Evolutionary conservation across 2,113 vertebrate species (phyloP), one percentile per base, ranked within the genome.

Genomic region (Boleophthalmus pectinirostris): DNA sequence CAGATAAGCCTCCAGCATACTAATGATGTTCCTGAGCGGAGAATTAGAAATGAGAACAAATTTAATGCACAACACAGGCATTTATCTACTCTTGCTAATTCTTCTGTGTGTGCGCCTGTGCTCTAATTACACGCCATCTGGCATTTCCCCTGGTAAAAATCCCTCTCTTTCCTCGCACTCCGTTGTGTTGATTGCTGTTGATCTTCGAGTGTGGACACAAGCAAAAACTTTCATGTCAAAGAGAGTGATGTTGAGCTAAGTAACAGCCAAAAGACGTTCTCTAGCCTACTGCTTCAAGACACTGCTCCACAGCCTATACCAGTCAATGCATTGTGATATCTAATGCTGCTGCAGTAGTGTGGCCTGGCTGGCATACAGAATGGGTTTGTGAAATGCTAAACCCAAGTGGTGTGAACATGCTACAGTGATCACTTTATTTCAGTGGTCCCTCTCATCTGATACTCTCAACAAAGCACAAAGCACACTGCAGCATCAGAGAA

Each of bases 121-220:
- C 84, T 87, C 88, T 89, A 90, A 92, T 90, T 90, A 90, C 88
- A 87, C 81, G 68, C 91, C 91, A 92, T 92, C 88, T 91, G 90
- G 85, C 87, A 81, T 86, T 89, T 81, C 84, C 88, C 87, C 84
- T 87, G 86, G 85, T 88, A 75, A 85, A 87, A 89, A 83, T 90
- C 74, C 82, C 84, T 83, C 82, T 85, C 86, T 85, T 86, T 80
- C 80, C 72, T 87, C 86, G 85, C 89, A 87, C 85, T 86, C 82
- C 47, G 72, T 61, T 58, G 79, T 75, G 85, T 87, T 86, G 85
- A 89, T 86, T 84, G 85, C 87, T 63, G 74, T 79, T 84, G 85
- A 88, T 91, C 86, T 89, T 77, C 77, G 82, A 91, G 90, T 81
- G 82, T 83, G 76, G 74, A 86, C 65, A 88, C 80, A 49, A 74